Base-by-base conservation (phyloP, 2,797 vertebrate species). In the Zalophus californianus region DNA sequence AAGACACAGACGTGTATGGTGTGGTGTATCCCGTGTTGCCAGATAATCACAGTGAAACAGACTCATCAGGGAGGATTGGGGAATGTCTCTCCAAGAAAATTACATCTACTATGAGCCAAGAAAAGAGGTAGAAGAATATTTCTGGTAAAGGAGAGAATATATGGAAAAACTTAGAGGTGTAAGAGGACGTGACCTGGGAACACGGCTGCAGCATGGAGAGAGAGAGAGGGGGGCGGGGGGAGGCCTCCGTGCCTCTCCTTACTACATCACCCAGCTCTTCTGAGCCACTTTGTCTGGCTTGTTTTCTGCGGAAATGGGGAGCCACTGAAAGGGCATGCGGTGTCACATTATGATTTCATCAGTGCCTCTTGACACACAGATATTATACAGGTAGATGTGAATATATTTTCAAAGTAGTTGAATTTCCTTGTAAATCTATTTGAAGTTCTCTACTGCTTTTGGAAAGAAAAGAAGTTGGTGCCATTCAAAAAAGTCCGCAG, bases 381-480 rank as follows among this genome's bases (percentile, higher is more conserved):
- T 48, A 25, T 29, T 60, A 68, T 41, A 18, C 13, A 16, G 52
- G 29, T 44, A 25, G 32, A 32, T 50, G 54, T 62, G 35, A 13
- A 44, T 78, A 20, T 13, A 91, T 75, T 93, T 79, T 90, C 48
- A 84, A 20, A 35, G 10, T 23, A 77, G 35, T 73, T 85, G 38
- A 68, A 68, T 72, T 89, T 85, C 35, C 27, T 44, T n/a, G 1
- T 58, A 64, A 92, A 86, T 41, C 29, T 80, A 48, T 78, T 83
- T 66, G 73, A 91, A 38, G 32, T 68, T 94, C 21, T 50, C 32
- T 64, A 62, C 68, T 89, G 52, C 79, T 95, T 96, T 93, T 70
- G 50, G 64, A 35, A 87, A 73, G 41, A 50, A 88, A 70, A 2
- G 4, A 93, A 93, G 38, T 21, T 54, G 27, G 20, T 18, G 9